Percentiles rank a stretch among this genome's conserved stretches.
Evolutionary conservation across 2,888 invertebrate species (phyloP).

Genomic region (Brenthis ino): DNA sequence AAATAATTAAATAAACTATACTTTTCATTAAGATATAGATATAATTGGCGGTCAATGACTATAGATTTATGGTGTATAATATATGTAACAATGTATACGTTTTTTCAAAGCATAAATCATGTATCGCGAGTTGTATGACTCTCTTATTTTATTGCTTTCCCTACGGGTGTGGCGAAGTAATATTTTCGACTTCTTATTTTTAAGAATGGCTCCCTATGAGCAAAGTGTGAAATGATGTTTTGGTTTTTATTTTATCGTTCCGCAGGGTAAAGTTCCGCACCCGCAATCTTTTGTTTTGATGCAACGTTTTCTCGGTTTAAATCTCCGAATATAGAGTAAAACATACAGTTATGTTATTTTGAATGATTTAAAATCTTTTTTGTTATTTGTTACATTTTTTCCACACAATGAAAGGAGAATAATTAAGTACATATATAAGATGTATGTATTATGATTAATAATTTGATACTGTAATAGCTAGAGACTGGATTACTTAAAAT

Average conservation of each 20-base stretch:
- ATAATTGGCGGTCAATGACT: not conserved
- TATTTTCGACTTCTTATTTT: constrained; percentile 50
- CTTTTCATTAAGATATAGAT: not conserved
- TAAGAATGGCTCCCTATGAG: constrained; percentile 47
- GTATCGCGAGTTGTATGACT: constrained; percentile 21
- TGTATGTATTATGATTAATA: no score
- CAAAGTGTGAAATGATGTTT: constrained; percentile 61
- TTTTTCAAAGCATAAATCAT: constrained; percentile 21
- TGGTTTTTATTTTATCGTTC: constrained; percentile 55
- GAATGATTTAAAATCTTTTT: no score
- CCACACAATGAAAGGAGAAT: no score
- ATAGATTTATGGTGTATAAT: not conserved
- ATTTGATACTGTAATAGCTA: no score
- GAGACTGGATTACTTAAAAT: no score
- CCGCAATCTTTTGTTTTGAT: constrained; percentile 22
- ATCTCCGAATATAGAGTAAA: not conserved
- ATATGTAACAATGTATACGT: not conserved
- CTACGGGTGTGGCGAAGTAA: constrained; percentile 46
- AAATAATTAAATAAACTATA: not conserved
- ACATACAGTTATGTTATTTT: not conserved
- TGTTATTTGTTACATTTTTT: no score
- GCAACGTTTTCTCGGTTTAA: constrained; percentile 2
- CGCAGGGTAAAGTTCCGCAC: constrained; percentile 49
- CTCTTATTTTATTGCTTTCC: constrained; percentile 47
- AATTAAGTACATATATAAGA: no score